phyloP scores from a whole-genome alignment of 1,140 invertebrate species.

The Oppia nitens region DNA sequence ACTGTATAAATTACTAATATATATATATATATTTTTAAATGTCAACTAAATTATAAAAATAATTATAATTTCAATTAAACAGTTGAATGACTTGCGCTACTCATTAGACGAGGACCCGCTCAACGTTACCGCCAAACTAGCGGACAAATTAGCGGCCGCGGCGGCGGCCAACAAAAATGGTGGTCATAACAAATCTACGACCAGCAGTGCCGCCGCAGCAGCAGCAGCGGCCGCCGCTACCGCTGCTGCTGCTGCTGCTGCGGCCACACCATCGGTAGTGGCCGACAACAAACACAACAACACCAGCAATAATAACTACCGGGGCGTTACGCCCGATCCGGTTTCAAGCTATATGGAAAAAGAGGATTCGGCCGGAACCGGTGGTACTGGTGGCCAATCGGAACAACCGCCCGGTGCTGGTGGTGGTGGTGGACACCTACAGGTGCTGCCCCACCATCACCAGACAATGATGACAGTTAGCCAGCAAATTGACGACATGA shows the following conservation, averaged over 20 bases:
- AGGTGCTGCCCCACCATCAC: neutral
- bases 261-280: neutral
- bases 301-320: neutral
- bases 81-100: constrained; percentile 21
- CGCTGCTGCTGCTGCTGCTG: too few relatives aligned
- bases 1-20: too few relatives aligned
- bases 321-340: neutral
- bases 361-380: neutral
- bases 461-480: constrained; percentile 21
- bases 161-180: neutral
- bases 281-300: neutral
- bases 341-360: neutral
- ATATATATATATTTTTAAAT: constrained; percentile 3
- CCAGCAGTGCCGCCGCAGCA: constrained; percentile 18
- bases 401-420: neutral
- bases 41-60: neutral
- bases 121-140: constrained; percentile 3
- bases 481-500: constrained; percentile 64
- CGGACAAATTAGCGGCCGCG: neutral
- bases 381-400: neutral
- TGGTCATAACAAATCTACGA: constrained; percentile 16
- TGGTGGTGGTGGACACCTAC: neutral
- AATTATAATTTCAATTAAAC: neutral
- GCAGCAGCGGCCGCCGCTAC: constrained; percentile 23
- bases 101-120: constrained; percentile 21